Evolutionary conservation across 2,797 vertebrate genomes (phyloP), one percentile per base, ranked within the genome.

Genomic region (Artibeus lituratus): DNA sequence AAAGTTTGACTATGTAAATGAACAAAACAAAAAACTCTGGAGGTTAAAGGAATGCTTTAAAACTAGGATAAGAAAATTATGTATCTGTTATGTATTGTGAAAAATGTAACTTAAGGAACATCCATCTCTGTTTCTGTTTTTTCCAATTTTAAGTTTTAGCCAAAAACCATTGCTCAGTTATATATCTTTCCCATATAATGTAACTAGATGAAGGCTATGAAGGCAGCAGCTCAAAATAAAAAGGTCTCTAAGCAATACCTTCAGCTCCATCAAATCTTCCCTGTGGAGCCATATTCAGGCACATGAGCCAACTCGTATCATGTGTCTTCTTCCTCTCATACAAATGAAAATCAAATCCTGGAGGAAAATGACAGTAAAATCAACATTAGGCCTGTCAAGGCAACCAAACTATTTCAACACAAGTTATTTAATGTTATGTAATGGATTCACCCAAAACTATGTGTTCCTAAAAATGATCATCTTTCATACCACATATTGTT

Each of bases 141-240:
- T 85, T 53, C 44, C 37, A 93, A 44, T 87, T 85, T 90, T n/a
- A 85, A 53, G 10, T 96, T 94, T 93, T 44, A 94, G 15, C 82
- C 76, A 62, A 77, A 94, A 96, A 76, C 7, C 44, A 87, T 29
- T 70, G 76, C 67, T 87, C 26, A 74, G 69, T 44, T 24, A 0
- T 89, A 0, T 87, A 24, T 69, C 83, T 94, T 91, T 72, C 77
- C 93, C 42, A 11, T 53, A 35, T 80, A 82, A 73, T 55, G 6
- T 88, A 84, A 94, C 87, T 73, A 85, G 55, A 95, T 15, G 47
- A 76, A 73, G 12, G 42, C 37, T 89, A 18, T 74, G 82, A 81
- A 47, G 59, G 80, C 53, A 95, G 73, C 62, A 59, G 42, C 42
- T 95, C 91, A 94, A 72, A 93, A 74, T 15, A 62, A 69, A 94